Conservation (phyloP, 2,113 vertebrate genomes). For the Penelope pileata region DNA sequence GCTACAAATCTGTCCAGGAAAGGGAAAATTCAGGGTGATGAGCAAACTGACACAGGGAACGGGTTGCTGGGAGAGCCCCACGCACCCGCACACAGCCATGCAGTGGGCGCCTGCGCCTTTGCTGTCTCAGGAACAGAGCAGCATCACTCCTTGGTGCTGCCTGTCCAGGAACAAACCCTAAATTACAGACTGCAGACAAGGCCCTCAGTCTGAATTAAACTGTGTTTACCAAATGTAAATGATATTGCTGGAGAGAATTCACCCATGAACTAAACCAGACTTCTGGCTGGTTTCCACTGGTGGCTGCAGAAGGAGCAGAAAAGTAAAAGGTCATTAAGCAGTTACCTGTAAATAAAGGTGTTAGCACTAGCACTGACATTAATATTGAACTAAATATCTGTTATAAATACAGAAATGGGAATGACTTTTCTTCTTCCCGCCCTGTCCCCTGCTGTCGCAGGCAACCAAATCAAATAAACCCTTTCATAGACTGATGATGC, state of each 20-base stretch:
- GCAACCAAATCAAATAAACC: not conserved
- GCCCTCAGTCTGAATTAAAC: not conserved
- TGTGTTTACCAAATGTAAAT: conserved; percentile 3
- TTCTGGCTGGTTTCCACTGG: not conserved
- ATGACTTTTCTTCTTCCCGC: not conserved
- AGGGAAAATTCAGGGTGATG: not conserved
- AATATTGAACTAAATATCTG: not conserved
- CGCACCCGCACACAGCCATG: rapidly evolving
- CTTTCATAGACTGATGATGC: not conserved
- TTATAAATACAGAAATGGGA: not conserved
- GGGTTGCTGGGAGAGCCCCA: not conserved
- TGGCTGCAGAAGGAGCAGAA: not conserved
- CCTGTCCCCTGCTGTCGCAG: not conserved
- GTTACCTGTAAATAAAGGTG: not conserved
- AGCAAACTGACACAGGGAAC: not conserved
- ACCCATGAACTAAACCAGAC: not conserved
- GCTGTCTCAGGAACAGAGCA: not conserved
- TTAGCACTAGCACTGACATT: not conserved
- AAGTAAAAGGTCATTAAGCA: not conserved
- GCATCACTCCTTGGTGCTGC: not conserved
- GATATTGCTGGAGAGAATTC: not conserved
- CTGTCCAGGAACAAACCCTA: not conserved
- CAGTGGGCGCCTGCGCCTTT: not conserved
- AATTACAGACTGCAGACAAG: not conserved
- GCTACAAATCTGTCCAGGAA: not conserved